Conservation (phyloP, 2,113 vertebrate species). For the Rhinoptilus africanus region DNA sequence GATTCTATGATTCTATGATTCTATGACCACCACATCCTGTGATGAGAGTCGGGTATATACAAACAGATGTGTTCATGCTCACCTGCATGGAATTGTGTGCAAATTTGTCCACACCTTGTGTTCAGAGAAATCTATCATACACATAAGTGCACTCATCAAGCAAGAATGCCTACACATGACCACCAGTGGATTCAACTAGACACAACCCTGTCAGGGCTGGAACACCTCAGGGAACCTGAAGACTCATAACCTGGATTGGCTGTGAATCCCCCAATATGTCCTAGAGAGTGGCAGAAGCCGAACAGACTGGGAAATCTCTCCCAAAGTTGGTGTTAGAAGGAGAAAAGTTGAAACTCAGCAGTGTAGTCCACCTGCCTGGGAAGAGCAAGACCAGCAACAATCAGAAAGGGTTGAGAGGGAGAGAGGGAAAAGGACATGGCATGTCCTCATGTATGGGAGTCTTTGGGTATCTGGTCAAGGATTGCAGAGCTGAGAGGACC, state of each 20-base stretch:
- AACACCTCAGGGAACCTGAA: neutral
- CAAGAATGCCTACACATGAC: neutral
- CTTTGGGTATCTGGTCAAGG: neutral
- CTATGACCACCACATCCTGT: neutral
- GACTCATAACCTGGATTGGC: neutral
- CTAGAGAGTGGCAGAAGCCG: neutral
- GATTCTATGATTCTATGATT: too few relatives aligned
- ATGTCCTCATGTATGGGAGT: neutral
- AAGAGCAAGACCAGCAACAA: neutral
- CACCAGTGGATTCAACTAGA: neutral
- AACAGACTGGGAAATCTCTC: neutral
- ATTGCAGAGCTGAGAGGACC: neutral
- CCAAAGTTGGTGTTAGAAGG: neutral
- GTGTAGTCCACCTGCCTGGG: neutral
- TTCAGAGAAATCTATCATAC: neutral
- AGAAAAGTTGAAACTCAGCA: neutral
- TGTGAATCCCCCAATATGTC: neutral
- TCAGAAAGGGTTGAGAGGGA: neutral
- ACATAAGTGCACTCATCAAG: neutral
- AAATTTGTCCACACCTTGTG: neutral
- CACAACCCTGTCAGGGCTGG: neutral
- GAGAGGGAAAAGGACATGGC: neutral
- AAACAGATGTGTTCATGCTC: neutral
- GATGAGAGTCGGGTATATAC: neutral
- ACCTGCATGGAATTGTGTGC: neutral